Evolutionary conservation across 2,113 vertebrate species (phyloP), one percentile per base, ranked within the genome.

Genomic region (Alouatta palliata): DNA sequence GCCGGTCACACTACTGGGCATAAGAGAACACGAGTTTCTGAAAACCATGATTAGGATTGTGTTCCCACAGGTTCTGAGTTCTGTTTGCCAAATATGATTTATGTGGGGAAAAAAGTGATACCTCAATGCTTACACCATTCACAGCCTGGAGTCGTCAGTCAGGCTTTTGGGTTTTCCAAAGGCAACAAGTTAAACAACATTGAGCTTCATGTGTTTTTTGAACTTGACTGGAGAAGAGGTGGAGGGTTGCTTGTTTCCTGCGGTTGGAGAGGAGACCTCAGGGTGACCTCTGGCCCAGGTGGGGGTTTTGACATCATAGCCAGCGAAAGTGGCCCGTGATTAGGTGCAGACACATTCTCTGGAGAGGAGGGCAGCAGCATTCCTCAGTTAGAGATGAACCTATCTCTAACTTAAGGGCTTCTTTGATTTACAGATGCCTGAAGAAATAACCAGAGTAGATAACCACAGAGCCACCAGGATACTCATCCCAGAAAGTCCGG

Each of bases 391-490:
- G 73, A 89, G 93, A 97, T 73, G 84, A n/a, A 37, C 90, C 90
- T 89, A 91, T 97, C 98, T 98, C 96, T 91, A 96, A 45, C 93
- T 94, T 80, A 66, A 98, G 95, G 90, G 93, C 88, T 95, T 85
- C 96, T 97, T 96, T 98, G 95, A 90, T 98, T 98, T 98, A 94
- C 95, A 98, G 97, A 97, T 94, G 68, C 89, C n/a, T 83, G 71
- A 52, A 77, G 92, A 92, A 96, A 96, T 52, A 3, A 4, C 52
- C 87, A 3, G 47, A 58, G 75, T 17, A 96, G 93, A 82, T 40
- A 98, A 97, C 92, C n/a, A 91, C 77, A 93, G 52, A 37, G n/a
- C 47, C 87, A 84, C 73, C 0, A 0, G 90, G 88, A 80, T n/a
- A 79, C 73, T 90, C 92, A 66, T 47, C 90, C 79, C 90, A 75